Conservation (phyloP, 2,888 invertebrate genomes). For the Zootermopsis nevadensis region DNA sequence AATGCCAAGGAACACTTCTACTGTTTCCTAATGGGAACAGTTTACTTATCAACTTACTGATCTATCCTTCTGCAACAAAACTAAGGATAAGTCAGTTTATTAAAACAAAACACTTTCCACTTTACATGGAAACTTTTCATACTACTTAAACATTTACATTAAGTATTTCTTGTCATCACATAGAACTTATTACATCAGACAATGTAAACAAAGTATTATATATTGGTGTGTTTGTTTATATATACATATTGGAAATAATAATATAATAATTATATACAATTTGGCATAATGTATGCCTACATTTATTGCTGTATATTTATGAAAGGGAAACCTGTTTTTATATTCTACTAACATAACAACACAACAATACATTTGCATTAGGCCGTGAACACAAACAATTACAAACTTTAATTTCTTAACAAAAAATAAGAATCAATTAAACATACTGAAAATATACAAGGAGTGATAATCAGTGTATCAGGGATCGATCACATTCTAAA, state of each 20-base stretch:
- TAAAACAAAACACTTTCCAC: not conserved
- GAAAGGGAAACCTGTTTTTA: not conserved
- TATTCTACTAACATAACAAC: not conserved
- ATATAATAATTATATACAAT: not conserved
- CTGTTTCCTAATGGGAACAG: constrained; percentile 9
- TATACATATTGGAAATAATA: not conserved
- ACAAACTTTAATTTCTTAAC: not conserved
- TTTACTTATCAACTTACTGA: not conserved
- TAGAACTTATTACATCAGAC: constrained; percentile 31
- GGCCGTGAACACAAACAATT: not conserved
- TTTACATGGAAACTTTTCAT: constrained; percentile 15
- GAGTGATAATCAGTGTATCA: not conserved
- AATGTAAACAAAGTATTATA: not conserved
- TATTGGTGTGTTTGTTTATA: constrained; percentile 12
- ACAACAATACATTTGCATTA: constrained; percentile 1
- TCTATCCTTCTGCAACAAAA: not conserved
- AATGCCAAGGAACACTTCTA: not conserved
- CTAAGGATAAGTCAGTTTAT: not conserved
- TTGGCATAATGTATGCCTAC: constrained; percentile 10
- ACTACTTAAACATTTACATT: constrained; percentile 30
- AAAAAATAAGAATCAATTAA: not conserved
- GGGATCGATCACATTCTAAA: not conserved
- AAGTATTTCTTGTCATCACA: constrained; percentile 4
- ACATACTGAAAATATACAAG: not conserved
- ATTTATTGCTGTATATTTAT: constrained; percentile 1